Percentiles rank a stretch among this genome's conserved stretches.
These are phyloP conservation scores for Acronicta alni DNA, from an alignment of 2,888 invertebrate species.

Conservation along the genomic window DNA sequence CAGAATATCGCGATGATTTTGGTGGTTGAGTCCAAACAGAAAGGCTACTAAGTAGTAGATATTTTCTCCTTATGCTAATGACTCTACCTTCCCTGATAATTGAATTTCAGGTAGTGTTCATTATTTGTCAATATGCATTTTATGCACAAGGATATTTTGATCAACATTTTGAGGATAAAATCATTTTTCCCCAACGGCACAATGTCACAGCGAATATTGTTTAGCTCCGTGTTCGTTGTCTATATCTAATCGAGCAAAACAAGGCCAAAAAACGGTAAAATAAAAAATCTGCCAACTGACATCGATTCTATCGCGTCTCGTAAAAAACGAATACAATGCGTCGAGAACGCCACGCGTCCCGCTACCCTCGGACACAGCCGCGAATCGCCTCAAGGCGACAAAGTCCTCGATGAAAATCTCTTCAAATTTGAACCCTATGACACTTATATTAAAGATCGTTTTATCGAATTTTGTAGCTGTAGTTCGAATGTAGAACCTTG, in stretches of 20 bases:
- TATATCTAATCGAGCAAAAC: conserved; percentile 65
- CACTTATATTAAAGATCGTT: conserved; percentile 35
- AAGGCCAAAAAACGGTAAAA: conserved; percentile 88
- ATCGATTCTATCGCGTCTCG: conserved; percentile 85
- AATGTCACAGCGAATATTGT: conserved; percentile 34
- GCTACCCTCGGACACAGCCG: conserved; percentile 79
- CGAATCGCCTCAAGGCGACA: conserved; percentile 62
- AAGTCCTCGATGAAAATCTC: conserved; percentile 52
- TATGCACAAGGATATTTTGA: conserved; percentile 13
- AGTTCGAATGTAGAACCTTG: conserved; percentile 67
- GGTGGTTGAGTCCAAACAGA: neutral
- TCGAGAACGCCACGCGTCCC: conserved; percentile 81
- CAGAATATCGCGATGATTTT: neutral
- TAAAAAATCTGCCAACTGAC: conserved; percentile 89
- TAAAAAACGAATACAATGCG: conserved; percentile 86
- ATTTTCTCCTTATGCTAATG: neutral
- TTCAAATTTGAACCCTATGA: conserved; percentile 55
- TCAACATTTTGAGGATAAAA: conserved; percentile 36
- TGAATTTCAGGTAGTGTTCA: neutral
- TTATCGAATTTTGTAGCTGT: conserved; percentile 9
- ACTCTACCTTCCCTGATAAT: neutral
- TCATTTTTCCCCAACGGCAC: conserved; percentile 33
- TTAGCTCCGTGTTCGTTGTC: conserved; percentile 47
- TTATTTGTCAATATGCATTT: conserved; percentile 14
- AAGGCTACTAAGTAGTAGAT: too few relatives aligned